Conservation (phyloP, 2,797 vertebrate genomes). For the Apogon hyalosoma region DNA sequence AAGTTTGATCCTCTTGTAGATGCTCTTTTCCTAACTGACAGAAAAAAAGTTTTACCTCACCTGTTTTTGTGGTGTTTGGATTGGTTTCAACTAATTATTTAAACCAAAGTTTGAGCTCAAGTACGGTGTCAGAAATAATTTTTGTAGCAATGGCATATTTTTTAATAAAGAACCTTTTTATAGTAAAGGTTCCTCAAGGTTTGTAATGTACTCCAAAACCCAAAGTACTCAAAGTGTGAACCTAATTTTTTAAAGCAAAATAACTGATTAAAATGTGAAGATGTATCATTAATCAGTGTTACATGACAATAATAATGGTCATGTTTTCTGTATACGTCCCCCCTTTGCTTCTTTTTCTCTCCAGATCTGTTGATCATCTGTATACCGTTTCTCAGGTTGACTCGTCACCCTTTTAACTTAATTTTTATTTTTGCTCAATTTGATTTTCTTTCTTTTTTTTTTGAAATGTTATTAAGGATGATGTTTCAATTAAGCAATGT, state of each 20-base stretch:
- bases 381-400: slow-evolving; percentile 80
- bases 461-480: slow-evolving; percentile 67
- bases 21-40: slow-evolving; percentile 40
- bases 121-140: slow-evolving; percentile 46
- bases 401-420: slow-evolving; percentile 74
- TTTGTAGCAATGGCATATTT: slow-evolving; percentile 60
- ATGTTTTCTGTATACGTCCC: slow-evolving; percentile 60
- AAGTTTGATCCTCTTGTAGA: slow-evolving; percentile 59
- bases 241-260: slow-evolving; percentile 47
- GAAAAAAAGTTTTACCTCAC: slow-evolving; percentile 37
- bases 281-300: slow-evolving; percentile 55
- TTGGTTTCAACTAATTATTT: slow-evolving; percentile 62
- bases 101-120: slow-evolving; percentile 55
- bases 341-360: slow-evolving; percentile 53
- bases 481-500: slow-evolving; percentile 79
- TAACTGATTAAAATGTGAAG: slow-evolving; percentile 56
- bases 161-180: slow-evolving; percentile 61
- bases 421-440: slow-evolving; percentile 62
- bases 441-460: slow-evolving; percentile 58
- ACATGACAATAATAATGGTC: slow-evolving; percentile 44
- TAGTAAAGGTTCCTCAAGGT: slow-evolving; percentile 50
- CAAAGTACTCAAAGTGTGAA: slow-evolving; percentile 53
- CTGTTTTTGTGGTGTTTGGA: slow-evolving; percentile 59
- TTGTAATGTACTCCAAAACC: slow-evolving; percentile 60
- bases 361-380: slow-evolving; percentile 62